phyloP scores from a whole-genome alignment of 2,888 invertebrate genomes.

The Hypercompe scribonia region DNA sequence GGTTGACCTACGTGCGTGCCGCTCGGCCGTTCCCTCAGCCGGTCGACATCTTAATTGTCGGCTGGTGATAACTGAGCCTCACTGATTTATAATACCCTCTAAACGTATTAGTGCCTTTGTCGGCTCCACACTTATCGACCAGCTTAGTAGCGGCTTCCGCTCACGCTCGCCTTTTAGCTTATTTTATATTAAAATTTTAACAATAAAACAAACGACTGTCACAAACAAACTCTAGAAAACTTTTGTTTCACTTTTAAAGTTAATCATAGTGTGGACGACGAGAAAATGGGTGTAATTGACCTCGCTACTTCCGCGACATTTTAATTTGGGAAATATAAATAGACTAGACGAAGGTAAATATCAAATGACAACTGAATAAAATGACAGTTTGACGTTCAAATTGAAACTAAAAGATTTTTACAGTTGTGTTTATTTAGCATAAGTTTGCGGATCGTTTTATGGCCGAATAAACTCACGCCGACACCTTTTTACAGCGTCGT shows the following conservation, averaged over 20 bases:
- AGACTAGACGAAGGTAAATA: slow-evolving; percentile 32
- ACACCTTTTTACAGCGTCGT: slow-evolving; percentile 61
- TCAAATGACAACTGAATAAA: slow-evolving; percentile 43
- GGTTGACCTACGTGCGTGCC: slow-evolving; percentile 43
- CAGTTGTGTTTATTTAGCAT: slow-evolving; percentile 51
- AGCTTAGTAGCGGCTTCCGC: slow-evolving; percentile 74
- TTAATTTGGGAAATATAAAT: slow-evolving; percentile 36
- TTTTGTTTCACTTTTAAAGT: slow-evolving; percentile 28
- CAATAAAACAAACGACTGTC: slow-evolving; percentile 51
- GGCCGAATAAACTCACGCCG: slow-evolving; percentile 50
- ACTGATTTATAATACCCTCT: slow-evolving; percentile 81
- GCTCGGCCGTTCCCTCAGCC: slow-evolving; percentile 46
- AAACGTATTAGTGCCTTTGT: slow-evolving; percentile 81
- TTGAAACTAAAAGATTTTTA: slow-evolving; percentile 51
- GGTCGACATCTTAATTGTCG: slow-evolving; percentile 81
- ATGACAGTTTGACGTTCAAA: slow-evolving; percentile 32
- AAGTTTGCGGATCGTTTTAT: slow-evolving; percentile 55
- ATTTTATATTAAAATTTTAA: slow-evolving; percentile 57
- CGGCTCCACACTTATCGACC: slow-evolving; percentile 77
- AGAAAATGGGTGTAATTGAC: slow-evolving; percentile 20
- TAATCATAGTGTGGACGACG: slow-evolving; percentile 24
- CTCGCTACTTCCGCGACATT: slow-evolving; percentile 25
- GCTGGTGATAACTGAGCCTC: slow-evolving; percentile 71
- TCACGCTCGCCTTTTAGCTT: slow-evolving; percentile 55
- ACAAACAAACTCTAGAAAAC: slow-evolving; percentile 45